Base-by-base conservation (phyloP, 2,797 vertebrate species). In the Bradypus variegatus region DNA sequence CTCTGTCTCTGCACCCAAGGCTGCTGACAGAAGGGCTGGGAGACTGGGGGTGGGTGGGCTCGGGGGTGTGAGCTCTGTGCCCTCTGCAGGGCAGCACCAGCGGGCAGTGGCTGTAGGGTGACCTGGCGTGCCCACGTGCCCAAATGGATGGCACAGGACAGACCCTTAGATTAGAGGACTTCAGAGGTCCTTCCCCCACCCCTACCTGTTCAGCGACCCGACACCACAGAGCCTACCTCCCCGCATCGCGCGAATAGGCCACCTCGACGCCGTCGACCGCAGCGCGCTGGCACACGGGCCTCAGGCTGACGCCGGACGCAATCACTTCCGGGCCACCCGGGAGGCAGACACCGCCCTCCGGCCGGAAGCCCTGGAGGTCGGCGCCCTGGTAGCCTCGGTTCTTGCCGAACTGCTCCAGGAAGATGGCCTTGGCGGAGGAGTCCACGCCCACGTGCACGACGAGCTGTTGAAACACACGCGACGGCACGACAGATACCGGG, bases 361-460 rank as follows among this genome's bases (percentile, higher is more conserved):
- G 98, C 87, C 95, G 97, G 91, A 97, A 96, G 58, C 98, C 97
- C 45, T 97, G 95, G 86, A 98, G 96, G 84, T 99, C 98, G 62
- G 76, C 96, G 60, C 98, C 97, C 69, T n/a, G 95, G 96, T 98
- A 99, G 36, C 97, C 97, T 86, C 86, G 94, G 97, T 98, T 99
- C 96, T 97, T 98, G 92, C 97, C 98, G 25, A 97, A 98, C 96
- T 98, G 98, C 95, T 98, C 98, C 84, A 99, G 96, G 95, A 97
- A 95, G 94, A 98, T 92, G 0, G 95, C 96, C 90, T 96, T 97
- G 96, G 97, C 78, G 0, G 97, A 97, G 29, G 97, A 94, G 93
- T 97, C 97, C 90, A 98, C 85, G 33, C 98, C 98, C 76, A 98
- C 92, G 2, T 98, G 98, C 92, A 98, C 97, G 48, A 93, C 95